Percentiles rank a stretch among this genome's conserved stretches.
These are phyloP conservation scores for Hepsetus odoe DNA, from an alignment of 2,113 vertebrate species.

Conservation along the genomic window DNA sequence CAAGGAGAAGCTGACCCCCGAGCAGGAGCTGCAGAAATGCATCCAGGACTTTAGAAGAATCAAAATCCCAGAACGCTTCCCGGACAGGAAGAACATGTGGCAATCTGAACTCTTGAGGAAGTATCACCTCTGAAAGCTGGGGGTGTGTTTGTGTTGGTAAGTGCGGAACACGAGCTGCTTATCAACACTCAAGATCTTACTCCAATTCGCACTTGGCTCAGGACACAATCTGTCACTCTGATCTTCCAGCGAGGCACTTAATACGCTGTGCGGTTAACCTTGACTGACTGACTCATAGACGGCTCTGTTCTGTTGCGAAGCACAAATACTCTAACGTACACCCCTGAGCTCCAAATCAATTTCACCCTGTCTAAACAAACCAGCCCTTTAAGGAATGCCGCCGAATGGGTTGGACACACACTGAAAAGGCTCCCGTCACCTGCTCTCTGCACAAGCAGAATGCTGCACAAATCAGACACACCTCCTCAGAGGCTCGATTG, in stretches of 20 bases:
- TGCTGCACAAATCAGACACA: slow-evolving; percentile 18
- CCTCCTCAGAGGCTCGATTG: background rate
- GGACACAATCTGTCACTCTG: slow-evolving; percentile 39
- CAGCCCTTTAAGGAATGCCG: slow-evolving; percentile 22
- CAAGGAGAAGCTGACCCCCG: slow-evolving; percentile 95
- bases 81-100: slow-evolving; percentile 95
- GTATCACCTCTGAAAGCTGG: slow-evolving; percentile 84
- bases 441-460: background rate
- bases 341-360: slow-evolving; percentile 36
- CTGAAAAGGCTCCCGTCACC: slow-evolving; percentile 26
- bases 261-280: slow-evolving; percentile 47
- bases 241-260: slow-evolving; percentile 34
- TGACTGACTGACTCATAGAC: slow-evolving; percentile 44
- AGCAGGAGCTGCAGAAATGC: slow-evolving; percentile 96
- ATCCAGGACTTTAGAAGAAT: slow-evolving; percentile 98
- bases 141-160: background rate
- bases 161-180: slow-evolving; percentile 39
- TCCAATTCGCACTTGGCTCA: slow-evolving; percentile 36
- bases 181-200: slow-evolving; percentile 40
- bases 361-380: slow-evolving; percentile 46
- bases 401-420: slow-evolving; percentile 25
- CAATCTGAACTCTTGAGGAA: slow-evolving; percentile 95
- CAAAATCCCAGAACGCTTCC: slow-evolving; percentile 94
- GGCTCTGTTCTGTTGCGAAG: slow-evolving; percentile 34
- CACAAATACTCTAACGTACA: slow-evolving; percentile 39